These are phyloP conservation scores for Delphinapterus leucas DNA, from an alignment of 2,113 vertebrate species.

Conservation along the genomic window DNA sequence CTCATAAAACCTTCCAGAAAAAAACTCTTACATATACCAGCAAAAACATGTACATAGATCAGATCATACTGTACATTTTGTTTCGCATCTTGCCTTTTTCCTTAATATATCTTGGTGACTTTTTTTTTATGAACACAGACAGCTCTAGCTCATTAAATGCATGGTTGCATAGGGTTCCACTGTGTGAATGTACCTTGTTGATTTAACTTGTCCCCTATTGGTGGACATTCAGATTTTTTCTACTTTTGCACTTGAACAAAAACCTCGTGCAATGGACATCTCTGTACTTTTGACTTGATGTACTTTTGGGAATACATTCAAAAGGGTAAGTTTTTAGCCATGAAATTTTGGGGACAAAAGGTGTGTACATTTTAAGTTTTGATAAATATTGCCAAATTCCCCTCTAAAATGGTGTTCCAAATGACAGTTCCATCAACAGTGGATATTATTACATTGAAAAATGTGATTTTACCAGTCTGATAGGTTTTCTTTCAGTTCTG, in stretches of 20 bases:
- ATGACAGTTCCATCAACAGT: background rate
- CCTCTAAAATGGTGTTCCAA: background rate
- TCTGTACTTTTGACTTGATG: background rate
- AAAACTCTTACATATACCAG: background rate
- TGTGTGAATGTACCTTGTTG: background rate
- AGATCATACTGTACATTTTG: background rate
- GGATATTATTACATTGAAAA: constrained; percentile 1
- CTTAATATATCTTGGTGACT: background rate
- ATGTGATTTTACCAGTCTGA: background rate
- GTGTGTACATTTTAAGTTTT: background rate
- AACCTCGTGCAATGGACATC: background rate
- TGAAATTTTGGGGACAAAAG: background rate
- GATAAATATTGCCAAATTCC: background rate
- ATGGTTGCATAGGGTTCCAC: background rate
- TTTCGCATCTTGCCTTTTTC: background rate
- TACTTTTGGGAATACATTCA: background rate
- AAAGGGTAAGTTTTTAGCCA: background rate
- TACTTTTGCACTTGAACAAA: background rate
- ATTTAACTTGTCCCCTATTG: background rate
- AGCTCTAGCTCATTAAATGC: background rate
- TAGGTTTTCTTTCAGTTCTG: constrained; percentile 20
- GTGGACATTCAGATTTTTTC: background rate
- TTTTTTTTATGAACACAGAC: background rate
- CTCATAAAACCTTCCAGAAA: background rate
- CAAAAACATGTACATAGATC: background rate